Evolutionary conservation across 2,113 vertebrate species (phyloP).

Genomic region (Aphyosemion australe): DNA sequence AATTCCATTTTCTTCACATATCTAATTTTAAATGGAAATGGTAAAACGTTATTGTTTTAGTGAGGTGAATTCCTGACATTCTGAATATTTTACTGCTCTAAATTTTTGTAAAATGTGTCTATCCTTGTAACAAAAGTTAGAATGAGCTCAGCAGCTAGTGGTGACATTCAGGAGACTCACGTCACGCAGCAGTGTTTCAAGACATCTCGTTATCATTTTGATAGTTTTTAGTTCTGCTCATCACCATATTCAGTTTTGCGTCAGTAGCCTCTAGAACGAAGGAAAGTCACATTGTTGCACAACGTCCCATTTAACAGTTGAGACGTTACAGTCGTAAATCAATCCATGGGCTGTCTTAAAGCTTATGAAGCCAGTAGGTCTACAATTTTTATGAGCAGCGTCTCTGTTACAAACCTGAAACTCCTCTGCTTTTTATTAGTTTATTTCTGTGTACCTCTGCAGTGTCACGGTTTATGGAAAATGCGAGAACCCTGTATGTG

Average conservation of each 20-base stretch:
- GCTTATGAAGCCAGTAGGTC: slow-evolving; percentile 8
- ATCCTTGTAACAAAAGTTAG: slow-evolving; percentile 12
- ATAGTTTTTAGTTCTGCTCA: not conserved
- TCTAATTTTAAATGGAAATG: not conserved
- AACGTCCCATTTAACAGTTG: slow-evolving; percentile 25
- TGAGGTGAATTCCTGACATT: not conserved
- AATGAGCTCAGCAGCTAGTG: not conserved
- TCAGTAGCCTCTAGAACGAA: not conserved
- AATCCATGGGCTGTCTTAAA: not conserved
- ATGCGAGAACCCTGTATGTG: slow-evolving; percentile 13
- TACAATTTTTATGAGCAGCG: not conserved
- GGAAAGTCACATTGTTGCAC: slow-evolving; percentile 11
- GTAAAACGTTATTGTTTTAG: not conserved
- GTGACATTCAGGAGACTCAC: not conserved
- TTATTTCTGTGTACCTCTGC: slow-evolving; percentile 19
- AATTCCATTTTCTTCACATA: not conserved
- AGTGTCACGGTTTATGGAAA: slow-evolving; percentile 25
- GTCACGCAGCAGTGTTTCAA: not conserved
- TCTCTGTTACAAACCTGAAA: slow-evolving; percentile 24
- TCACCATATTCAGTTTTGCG: not conserved
- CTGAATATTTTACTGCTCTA: not conserved
- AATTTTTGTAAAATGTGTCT: slow-evolving; percentile 4
- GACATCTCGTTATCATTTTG: not conserved
- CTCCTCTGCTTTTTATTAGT: slow-evolving; percentile 4
- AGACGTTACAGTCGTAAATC: slow-evolving; percentile 26